These are phyloP conservation scores for Glaucopsyche alexis DNA, from an alignment of 2,888 invertebrate genomes.

Conservation along the genomic window DNA sequence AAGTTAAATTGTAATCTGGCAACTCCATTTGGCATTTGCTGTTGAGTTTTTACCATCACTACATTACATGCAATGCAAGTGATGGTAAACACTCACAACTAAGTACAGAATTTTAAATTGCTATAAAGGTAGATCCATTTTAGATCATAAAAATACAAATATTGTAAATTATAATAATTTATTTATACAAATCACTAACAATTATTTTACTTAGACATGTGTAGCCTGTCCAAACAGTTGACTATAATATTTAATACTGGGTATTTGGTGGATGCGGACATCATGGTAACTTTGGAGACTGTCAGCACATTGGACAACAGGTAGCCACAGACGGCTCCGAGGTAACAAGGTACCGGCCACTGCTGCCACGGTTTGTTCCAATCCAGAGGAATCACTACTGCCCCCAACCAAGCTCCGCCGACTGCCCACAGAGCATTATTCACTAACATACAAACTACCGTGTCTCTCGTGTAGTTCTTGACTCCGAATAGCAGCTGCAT, in stretches of 20 bases:
- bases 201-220: conserved; percentile 47
- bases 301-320: conserved; percentile 77
- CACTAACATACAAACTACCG: conserved; percentile 78
- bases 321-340: conserved; percentile 84
- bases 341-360: conserved; percentile 87
- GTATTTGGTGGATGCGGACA: conserved; percentile 61
- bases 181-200: conserved; percentile 22
- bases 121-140: too few species aligned
- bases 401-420: conserved; percentile 91
- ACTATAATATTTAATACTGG: conserved; percentile 57
- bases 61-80: too few species aligned
- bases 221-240: conserved; percentile 54
- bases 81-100: too few species aligned
- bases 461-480: conserved; percentile 71
- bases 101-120: too few species aligned
- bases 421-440: conserved; percentile 80
- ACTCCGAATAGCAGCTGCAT: conserved; percentile 77
- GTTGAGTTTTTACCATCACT: too few species aligned
- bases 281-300: conserved; percentile 65
- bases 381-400: conserved; percentile 91
- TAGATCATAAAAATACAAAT: background rate
- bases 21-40: too few species aligned
- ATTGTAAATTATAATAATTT: background rate
- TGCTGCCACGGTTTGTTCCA: conserved; percentile 95
- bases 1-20: too few species aligned